Conservation (phyloP, 2,888 invertebrate species). For the Tetragnatha montana region DNA sequence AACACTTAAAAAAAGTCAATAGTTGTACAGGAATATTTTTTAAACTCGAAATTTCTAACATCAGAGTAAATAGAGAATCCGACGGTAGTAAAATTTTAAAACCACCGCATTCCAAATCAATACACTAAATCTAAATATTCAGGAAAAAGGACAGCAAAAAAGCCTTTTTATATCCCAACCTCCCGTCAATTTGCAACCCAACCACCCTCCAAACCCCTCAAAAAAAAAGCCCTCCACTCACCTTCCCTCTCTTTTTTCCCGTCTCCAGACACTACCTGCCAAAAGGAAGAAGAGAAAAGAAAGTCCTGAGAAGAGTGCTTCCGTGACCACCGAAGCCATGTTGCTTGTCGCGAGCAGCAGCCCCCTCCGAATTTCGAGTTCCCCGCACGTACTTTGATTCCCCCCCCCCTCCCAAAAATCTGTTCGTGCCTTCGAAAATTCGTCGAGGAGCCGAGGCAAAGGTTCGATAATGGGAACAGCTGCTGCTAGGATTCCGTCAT, state of each 20-base stretch:
- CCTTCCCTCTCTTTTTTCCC: slow-evolving; percentile 26
- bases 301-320: slow-evolving; percentile 30
- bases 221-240: neutral
- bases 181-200: neutral
- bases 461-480: slow-evolving; percentile 70
- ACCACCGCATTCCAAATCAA: too few species aligned
- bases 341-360: slow-evolving; percentile 10
- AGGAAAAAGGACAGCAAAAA: too few species aligned
- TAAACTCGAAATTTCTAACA: too few species aligned
- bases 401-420: slow-evolving; percentile 34
- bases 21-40: too few species aligned
- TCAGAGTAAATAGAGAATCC: too few species aligned
- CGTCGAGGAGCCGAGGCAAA: slow-evolving; percentile 35
- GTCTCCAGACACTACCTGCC: slow-evolving; percentile 22
- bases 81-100: too few species aligned
- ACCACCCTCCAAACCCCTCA: neutral
- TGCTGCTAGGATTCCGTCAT: slow-evolving; percentile 68
- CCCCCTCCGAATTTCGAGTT: neutral
- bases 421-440: slow-evolving; percentile 65
- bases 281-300: slow-evolving; percentile 30
- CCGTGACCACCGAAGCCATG: slow-evolving; percentile 66
- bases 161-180: neutral
- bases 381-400: slow-evolving; percentile 45
- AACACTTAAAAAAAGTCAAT: too few species aligned
- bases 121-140: too few species aligned